A percentile compares a stretch with the other conserved stretches of the same genome.
Conservation (phyloP, 2,888 invertebrate genomes). For the Chydorus sphaericus region DNA sequence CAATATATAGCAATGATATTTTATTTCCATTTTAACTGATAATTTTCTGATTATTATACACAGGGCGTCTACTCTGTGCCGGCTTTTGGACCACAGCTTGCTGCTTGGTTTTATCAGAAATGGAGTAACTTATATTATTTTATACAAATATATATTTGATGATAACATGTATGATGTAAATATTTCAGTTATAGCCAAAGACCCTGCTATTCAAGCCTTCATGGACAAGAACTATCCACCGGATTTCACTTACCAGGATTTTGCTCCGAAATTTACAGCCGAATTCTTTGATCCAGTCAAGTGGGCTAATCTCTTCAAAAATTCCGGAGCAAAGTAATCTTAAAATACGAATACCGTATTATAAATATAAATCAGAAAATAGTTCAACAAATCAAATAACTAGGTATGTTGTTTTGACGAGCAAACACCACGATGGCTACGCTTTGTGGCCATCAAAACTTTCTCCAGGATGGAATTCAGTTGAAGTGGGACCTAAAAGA, state of each 20-base stretch:
- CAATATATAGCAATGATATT: too few relatives aligned
- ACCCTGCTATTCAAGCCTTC: slow-evolving; percentile 41
- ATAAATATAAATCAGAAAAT: too few relatives aligned
- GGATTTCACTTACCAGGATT: slow-evolving; percentile 77
- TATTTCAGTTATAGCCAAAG: slow-evolving; percentile 21
- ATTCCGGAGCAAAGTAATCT: slow-evolving; percentile 69
- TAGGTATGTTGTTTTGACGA: slow-evolving; percentile 69
- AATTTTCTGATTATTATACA: too few relatives aligned
- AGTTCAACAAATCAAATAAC: background rate
- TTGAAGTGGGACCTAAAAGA: slow-evolving; percentile 57
- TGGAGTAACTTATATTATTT: slow-evolving; percentile 47
- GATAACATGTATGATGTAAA: slow-evolving; percentile 29
- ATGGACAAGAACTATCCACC: slow-evolving; percentile 73
- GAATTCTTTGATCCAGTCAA: slow-evolving; percentile 71
- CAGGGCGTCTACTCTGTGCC: too few relatives aligned
- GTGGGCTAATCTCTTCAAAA: slow-evolving; percentile 69
- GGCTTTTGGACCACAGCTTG: too few relatives aligned
- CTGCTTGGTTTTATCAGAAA: too few relatives aligned
- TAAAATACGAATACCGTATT: too few relatives aligned
- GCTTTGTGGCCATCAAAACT: slow-evolving; percentile 67
- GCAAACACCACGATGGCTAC: slow-evolving; percentile 78
- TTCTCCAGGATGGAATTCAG: slow-evolving; percentile 71
- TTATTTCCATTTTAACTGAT: too few relatives aligned
- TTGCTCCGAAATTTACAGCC: slow-evolving; percentile 73
- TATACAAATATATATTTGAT: too few relatives aligned